These are phyloP conservation scores for Lutraria rhynchaena DNA, from an alignment of 1,140 invertebrate species.

Conservation along the genomic window DNA sequence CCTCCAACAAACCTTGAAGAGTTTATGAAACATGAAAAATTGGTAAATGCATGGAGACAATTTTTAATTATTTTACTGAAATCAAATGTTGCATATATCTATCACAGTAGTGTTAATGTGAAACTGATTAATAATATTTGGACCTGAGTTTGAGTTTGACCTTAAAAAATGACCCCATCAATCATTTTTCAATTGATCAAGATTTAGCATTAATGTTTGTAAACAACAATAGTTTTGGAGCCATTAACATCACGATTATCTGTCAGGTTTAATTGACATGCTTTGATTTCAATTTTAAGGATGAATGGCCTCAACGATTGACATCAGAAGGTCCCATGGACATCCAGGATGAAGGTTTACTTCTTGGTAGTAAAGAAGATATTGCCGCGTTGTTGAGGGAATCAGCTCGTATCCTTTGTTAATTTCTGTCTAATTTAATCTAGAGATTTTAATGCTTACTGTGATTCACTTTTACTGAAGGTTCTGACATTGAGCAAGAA, in stretches of 20 bases:
- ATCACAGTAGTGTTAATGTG: no score
- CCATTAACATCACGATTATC: not conserved
- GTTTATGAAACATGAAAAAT: slow-evolving; percentile 66
- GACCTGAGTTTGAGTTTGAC: no score
- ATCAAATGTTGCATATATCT: no score
- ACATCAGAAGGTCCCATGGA: slow-evolving; percentile 69
- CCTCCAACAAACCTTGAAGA: slow-evolving; percentile 64
- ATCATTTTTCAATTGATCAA: no score
- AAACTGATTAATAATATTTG: no score
- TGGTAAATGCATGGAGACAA: slow-evolving; percentile 62
- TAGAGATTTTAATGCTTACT: no score
- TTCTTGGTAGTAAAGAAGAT: slow-evolving; percentile 69
- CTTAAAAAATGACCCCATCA: no score
- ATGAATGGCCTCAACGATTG: slow-evolving; percentile 70
- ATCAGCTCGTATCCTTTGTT: slow-evolving; percentile 77
- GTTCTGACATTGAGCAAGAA: no score
- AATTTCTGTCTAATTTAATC: no score
- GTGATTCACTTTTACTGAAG: no score
- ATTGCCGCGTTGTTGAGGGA: slow-evolving; percentile 68
- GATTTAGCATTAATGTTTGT: not conserved
- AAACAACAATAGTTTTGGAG: not conserved
- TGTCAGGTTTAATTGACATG: not conserved
- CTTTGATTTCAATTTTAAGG: slow-evolving; percentile 52
- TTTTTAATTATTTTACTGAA: no score
- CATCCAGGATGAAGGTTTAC: slow-evolving; percentile 63